Base-by-base conservation (phyloP, 1,140 invertebrate species). In the Thrips palmi region DNA sequence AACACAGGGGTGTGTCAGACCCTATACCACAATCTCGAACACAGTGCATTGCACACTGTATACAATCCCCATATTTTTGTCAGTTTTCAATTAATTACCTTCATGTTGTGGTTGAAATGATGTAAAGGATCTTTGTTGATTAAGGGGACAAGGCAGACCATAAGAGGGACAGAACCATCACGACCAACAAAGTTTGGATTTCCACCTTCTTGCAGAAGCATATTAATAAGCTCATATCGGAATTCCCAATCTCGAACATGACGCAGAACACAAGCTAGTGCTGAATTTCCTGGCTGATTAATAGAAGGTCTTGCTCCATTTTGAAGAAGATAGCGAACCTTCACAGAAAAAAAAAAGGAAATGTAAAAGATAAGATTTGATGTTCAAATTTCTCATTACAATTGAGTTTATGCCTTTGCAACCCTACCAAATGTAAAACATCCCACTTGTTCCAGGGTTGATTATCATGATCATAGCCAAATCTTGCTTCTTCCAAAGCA, bases 211-310 rank as follows among this genome's bases (percentile, higher is more conserved):
- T 68, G 63, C 4, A 78, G 59, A 25, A 78, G 53, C 74, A 78
- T 78, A 41, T 71, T 70, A 17, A 78, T 55, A 28, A 78, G 51
- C 48, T 77, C 74, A 52, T 74, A 77, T 33, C 74, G 70, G 39
- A 78, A 75, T 49, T 78, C 75, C 74, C 74, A 78, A 49, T 78
- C 75, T n/a, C 71, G 52, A 6, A 78, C 64, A 53, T 78, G 75
- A n/a, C 74, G 56, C 40, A 78, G 56, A 2, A 77, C 74, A 49
- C 72, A 75, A 3, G 74, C 74, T 28, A 78, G 54, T 6, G 73
- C 75, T 39, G 70, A 74, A 55, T 78, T 78, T 11, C 74, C 74
- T 2, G 63, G 56, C 44, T 75, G 70, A 52, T 78, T 78, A 24
- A 77, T 77, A 17, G 70, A 73, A 15, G 64, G 67, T 39, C 66